Base-by-base conservation (phyloP, 2,113 vertebrate species). In the Elachura formosa region DNA sequence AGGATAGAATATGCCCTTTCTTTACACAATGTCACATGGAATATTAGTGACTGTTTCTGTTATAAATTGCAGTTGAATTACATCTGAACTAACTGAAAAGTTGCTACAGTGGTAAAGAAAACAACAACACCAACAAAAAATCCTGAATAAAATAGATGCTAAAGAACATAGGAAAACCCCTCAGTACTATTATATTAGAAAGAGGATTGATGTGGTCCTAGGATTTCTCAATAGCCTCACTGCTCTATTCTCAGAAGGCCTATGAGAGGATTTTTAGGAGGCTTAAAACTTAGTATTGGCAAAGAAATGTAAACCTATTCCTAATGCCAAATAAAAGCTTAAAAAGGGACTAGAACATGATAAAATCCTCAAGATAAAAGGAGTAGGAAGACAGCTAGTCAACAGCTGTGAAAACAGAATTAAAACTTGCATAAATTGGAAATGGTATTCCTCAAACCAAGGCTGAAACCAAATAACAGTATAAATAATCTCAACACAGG, bases 351-450 rank as follows among this genome's bases (percentile, higher is more conserved):
- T 64, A 86, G 15, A 86, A 81, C 62, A 79, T 59, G n/a, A 87
- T 84, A 71, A 79, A 75, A 92, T 96, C 46, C 78, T 92, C 73
- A 81, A 89, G 75, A 96, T 89, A 95, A 73, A 83, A 90, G 56
- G 43, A 63, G 54, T 49, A 83, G 34, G 41, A 41, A 90, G 34
- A 91, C 74, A 96, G 38, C 56, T 84, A 61, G 89, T 89, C 74
- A 95, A 94, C 73, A 96, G 61, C 67, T 96, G 95, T 81, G 69
- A 87, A 92, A 95, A 92, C 31, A 87, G 93, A 93, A 93, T 87
- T 96, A 84, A 94, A 94, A 86, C 40, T 66, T 96, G 54, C 56
- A 72, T 84, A 96, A 97, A 96, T 90, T 82, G n/a, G 22, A 95
- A 89, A 88, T 18, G 5, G 13, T 76, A 38, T 89, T 95, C 76